Evolutionary conservation across 2,113 vertebrate genomes (phyloP).

Genomic region (Heptranchias perlo): DNA sequence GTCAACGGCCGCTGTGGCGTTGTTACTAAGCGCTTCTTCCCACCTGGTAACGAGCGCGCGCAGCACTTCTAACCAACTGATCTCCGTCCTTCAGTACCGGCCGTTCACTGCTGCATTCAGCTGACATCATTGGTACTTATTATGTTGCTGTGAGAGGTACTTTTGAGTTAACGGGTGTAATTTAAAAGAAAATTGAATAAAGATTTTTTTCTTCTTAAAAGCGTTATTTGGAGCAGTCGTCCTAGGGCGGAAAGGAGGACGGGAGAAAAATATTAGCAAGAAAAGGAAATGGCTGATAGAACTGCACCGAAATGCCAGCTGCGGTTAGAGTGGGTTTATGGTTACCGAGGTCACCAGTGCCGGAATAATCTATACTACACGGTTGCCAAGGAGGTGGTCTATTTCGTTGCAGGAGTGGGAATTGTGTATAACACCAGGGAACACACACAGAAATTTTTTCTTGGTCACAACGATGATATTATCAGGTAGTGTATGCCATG

Average conservation of each 20-base stretch:
- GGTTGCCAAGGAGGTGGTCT: slow-evolving; percentile 87
- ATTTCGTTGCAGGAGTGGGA: slow-evolving; percentile 94
- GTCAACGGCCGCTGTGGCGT: not conserved
- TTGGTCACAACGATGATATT: slow-evolving; percentile 97
- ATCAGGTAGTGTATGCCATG: slow-evolving; percentile 76
- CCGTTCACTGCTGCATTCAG: not conserved
- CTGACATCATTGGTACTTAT: not conserved
- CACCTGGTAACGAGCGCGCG: slow-evolving; percentile 16
- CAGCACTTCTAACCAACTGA: not conserved
- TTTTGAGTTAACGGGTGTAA: not conserved
- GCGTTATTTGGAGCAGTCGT: not conserved
- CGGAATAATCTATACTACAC: slow-evolving; percentile 99
- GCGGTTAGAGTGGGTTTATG: slow-evolving; percentile 93
- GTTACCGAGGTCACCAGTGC: slow-evolving; percentile 95
- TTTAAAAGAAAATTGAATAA: not conserved
- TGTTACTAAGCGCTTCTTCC: slow-evolving; percentile 16
- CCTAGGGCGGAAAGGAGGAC: not conserved
- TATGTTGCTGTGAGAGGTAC: not conserved
- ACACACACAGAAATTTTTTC: slow-evolving; percentile 95
- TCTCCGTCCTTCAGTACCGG: not conserved
- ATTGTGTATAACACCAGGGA: slow-evolving; percentile 95
- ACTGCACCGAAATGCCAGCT: slow-evolving; percentile 89
- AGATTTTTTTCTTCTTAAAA: not conserved
- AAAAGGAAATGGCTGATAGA: slow-evolving; percentile 74
- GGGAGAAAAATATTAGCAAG: not conserved